phyloP scores from a whole-genome alignment of 2,888 invertebrate species.

The Lacanobia wlatinum region DNA sequence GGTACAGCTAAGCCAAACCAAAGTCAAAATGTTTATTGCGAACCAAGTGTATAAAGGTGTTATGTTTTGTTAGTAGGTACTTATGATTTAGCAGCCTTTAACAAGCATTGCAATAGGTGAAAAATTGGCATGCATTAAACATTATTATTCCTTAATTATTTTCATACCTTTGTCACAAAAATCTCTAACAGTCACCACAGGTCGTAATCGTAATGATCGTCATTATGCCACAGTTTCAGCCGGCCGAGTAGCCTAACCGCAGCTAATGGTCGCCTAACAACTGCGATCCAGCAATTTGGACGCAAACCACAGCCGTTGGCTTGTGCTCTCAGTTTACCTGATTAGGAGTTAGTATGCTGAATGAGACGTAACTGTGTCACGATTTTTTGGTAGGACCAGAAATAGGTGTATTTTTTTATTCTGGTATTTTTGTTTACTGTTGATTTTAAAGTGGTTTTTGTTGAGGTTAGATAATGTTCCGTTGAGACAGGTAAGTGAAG shows the following conservation, averaged over 20 bases:
- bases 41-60: too few species aligned
- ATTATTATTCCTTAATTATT: too few species aligned
- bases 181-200: constrained; percentile 35
- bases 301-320: constrained; percentile 68
- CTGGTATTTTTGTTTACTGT: constrained; percentile 7
- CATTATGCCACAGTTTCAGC: constrained; percentile 60
- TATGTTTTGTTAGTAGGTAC: too few species aligned
- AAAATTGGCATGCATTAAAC: too few species aligned
- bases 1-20: too few species aligned
- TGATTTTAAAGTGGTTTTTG: background rate
- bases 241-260: constrained; percentile 59
- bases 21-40: too few species aligned
- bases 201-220: constrained; percentile 60
- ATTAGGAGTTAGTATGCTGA: constrained; percentile 52
- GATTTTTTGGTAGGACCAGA: constrained; percentile 46
- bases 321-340: constrained; percentile 62
- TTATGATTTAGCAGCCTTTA: too few species aligned
- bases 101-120: too few species aligned
- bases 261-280: constrained; percentile 61
- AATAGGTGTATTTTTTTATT: constrained; percentile 2
- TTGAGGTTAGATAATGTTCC: constrained; percentile 17
- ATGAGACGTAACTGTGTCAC: constrained; percentile 66
- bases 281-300: constrained; percentile 67
- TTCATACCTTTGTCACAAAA: constrained; percentile 38
- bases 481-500: background rate